Evolutionary conservation across 2,113 vertebrate genomes (phyloP).

Genomic region (Thalassarche chlororhynchos): DNA sequence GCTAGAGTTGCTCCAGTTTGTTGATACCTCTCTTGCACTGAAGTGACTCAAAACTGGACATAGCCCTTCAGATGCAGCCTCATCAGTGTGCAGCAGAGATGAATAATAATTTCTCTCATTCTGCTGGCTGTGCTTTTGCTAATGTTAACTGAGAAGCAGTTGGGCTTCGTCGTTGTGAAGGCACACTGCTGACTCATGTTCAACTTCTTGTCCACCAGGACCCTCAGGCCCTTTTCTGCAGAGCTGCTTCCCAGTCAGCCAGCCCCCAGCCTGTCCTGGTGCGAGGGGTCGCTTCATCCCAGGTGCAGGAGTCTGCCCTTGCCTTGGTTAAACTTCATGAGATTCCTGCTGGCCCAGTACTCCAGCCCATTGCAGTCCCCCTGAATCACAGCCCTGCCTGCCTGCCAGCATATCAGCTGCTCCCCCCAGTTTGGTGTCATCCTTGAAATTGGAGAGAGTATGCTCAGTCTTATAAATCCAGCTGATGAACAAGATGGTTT

Average conservation of each 20-base stretch:
- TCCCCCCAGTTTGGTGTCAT: neutral
- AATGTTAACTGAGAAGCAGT: neutral
- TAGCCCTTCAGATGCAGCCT: neutral
- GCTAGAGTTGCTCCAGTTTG: neutral
- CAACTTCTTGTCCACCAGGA: neutral
- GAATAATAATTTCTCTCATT: neutral
- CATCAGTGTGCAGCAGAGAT: neutral
- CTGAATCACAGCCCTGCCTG: neutral
- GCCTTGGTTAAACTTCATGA: neutral
- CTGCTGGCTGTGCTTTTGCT: neutral
- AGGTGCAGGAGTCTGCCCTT: neutral
- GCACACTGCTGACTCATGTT: neutral
- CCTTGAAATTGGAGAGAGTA: neutral
- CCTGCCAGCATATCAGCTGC: neutral
- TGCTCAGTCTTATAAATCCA: neutral
- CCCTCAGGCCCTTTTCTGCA: neutral
- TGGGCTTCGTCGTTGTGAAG: neutral
- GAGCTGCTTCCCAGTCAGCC: neutral
- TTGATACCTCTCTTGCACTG: neutral
- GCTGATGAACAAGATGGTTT: neutral
- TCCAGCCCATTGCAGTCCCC: neutral
- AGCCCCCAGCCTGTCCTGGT: neutral
- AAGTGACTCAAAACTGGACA: neutral
- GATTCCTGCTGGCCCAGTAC: neutral
- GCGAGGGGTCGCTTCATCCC: neutral